Evolutionary conservation across 2,797 vertebrate species (phyloP).

Genomic region (Novumbra hubbsi): DNA sequence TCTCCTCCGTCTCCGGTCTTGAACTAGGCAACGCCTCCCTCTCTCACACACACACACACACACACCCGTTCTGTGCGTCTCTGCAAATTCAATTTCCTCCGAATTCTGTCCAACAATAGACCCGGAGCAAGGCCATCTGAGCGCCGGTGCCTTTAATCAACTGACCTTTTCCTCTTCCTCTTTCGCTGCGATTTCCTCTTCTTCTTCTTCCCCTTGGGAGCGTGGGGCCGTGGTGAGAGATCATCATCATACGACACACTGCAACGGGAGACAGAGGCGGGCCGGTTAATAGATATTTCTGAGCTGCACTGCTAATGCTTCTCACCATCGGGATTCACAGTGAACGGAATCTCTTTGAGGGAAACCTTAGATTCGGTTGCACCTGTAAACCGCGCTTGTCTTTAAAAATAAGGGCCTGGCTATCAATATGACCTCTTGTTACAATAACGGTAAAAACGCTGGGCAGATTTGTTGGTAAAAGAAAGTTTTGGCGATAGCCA

Average conservation of each 20-base stretch:
- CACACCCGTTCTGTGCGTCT: not conserved
- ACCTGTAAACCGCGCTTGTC: not conserved
- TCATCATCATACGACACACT: constrained; percentile 75
- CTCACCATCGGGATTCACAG: too few species aligned
- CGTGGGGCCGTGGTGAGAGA: constrained; percentile 51
- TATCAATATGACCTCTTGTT: too few species aligned
- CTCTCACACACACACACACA: not conserved
- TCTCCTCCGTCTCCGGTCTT: too few species aligned
- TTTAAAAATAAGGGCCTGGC: too few species aligned
- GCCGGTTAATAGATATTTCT: too few species aligned
- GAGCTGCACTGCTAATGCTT: not conserved
- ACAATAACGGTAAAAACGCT: too few species aligned
- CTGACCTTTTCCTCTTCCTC: constrained; percentile 87
- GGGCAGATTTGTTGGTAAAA: not conserved
- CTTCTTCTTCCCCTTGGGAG: constrained; percentile 86
- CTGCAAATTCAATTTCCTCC: constrained; percentile 12
- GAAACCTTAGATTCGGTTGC: not conserved
- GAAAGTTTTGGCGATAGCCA: not conserved
- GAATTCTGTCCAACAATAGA: not conserved
- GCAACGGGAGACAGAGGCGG: constrained; percentile 25
- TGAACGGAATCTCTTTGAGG: too few species aligned
- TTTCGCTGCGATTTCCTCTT: constrained; percentile 91
- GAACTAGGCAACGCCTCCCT: not conserved
- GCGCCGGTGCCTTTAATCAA: constrained; percentile 27
- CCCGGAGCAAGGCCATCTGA: not conserved